These are phyloP conservation scores for Naja naja DNA, from an alignment of 2,113 vertebrate species.

Conservation along the genomic window DNA sequence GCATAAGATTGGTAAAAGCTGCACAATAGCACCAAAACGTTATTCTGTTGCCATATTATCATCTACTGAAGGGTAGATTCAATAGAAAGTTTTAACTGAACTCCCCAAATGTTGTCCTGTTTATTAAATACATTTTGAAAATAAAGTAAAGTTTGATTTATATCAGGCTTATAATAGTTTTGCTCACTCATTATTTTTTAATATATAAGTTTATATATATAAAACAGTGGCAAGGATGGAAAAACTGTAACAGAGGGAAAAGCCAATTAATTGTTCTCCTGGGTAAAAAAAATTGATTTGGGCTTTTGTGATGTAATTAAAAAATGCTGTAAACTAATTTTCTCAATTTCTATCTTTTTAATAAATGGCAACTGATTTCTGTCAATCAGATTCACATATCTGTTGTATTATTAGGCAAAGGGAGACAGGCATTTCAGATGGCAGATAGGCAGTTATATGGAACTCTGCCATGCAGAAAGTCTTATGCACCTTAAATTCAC, in stretches of 20 bases:
- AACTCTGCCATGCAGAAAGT: neutral
- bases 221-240: accelerated
- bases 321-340: neutral
- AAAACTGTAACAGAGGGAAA: neutral
- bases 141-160: neutral
- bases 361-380: neutral
- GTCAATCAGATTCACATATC: neutral
- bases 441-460: neutral
- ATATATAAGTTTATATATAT: neutral
- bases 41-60: neutral
- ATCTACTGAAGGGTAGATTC: neutral
- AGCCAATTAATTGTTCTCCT: neutral
- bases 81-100: too few species aligned
- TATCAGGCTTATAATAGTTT: neutral
- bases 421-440: neutral
- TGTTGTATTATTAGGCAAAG: neutral
- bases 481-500: neutral
- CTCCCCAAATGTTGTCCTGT: neutral
- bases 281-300: neutral
- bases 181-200: neutral
- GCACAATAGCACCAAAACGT: neutral
- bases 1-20: neutral
- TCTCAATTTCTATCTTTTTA: neutral
- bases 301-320: neutral
- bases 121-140: neutral